Conservation (phyloP, 2,888 invertebrate genomes). For the Anagyrus pseudococci region DNA sequence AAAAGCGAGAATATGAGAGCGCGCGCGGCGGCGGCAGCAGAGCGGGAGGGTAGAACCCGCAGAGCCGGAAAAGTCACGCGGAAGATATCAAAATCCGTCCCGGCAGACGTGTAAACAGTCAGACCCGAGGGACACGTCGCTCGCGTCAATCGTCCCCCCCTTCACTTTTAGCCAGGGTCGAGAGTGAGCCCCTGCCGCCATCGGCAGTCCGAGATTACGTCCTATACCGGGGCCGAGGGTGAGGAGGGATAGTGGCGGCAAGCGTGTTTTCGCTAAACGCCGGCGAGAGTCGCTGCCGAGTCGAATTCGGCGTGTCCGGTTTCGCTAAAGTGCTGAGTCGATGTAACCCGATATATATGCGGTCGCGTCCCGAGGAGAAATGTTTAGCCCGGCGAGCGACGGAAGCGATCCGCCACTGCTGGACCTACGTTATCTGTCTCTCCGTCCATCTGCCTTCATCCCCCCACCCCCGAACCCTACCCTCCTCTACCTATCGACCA, state of each 20-base stretch:
- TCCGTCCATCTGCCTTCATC: too few relatives aligned
- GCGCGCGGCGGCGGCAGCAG: slow-evolving; percentile 12
- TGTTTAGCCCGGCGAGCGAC: slow-evolving; percentile 23
- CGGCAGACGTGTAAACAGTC: slow-evolving; percentile 56
- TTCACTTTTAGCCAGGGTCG: slow-evolving; percentile 15
- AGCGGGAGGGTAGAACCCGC: slow-evolving; percentile 6
- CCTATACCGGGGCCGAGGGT: too few relatives aligned
- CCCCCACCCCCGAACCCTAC: too few relatives aligned
- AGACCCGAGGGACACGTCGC: slow-evolving; percentile 47
- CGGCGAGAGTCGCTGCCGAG: slow-evolving; percentile 14
- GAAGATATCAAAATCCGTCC: slow-evolving; percentile 42
- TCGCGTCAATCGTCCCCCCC: slow-evolving; percentile 49
- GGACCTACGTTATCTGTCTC: too few relatives aligned
- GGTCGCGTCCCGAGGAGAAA: slow-evolving; percentile 2
- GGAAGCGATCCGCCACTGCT: too few relatives aligned
- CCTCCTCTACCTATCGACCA: too few relatives aligned
- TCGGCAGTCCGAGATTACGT: too few relatives aligned
- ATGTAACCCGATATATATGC: slow-evolving; percentile 26
- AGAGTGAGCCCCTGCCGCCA: slow-evolving; percentile 1
- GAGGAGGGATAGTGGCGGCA: too few relatives aligned
- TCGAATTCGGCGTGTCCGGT: slow-evolving; percentile 33
- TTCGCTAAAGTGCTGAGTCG: slow-evolving; percentile 30
- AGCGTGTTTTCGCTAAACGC: too few relatives aligned
- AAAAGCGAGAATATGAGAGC: not conserved
- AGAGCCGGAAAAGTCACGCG: slow-evolving; percentile 30